phyloP scores from a whole-genome alignment of 1,140 invertebrate genomes.

The Mylabris phalerata region DNA sequence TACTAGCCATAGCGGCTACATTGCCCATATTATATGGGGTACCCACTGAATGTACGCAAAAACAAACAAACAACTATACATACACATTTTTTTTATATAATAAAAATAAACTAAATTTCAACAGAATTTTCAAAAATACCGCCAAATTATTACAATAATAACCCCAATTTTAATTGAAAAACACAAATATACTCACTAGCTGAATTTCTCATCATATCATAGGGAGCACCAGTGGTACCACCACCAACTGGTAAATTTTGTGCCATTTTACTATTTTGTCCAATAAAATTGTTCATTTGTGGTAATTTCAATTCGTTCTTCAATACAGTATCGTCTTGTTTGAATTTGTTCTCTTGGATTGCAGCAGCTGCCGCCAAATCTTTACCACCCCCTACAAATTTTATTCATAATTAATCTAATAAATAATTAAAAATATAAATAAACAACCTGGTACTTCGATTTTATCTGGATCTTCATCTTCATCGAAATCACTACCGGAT shows the following conservation, averaged over 20 bases:
- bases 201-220: conserved; percentile 33
- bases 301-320: conserved; percentile 25
- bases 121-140: neutral
- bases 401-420: neutral
- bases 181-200: conserved; percentile 2
- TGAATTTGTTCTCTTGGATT: conserved; percentile 41
- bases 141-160: neutral
- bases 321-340: conserved; percentile 19
- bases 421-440: conserved; percentile 15
- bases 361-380: conserved; percentile 67
- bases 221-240: neutral
- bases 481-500: conserved; percentile 74
- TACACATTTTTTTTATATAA: too few species aligned
- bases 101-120: too few species aligned
- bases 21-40: conserved; percentile 38
- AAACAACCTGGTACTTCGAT: conserved; percentile 71
- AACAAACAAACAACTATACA: neutral
- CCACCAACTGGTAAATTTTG: conserved; percentile 14
- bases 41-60: conserved; percentile 30
- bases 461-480: conserved; percentile 84
- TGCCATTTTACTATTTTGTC: conserved; percentile 28
- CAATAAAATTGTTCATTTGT: conserved; percentile 15
- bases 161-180: neutral
- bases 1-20: conserved; percentile 40
- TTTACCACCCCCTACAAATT: conserved; percentile 65